A percentile compares a stretch with the other conserved stretches of the same genome.
Conservation (phyloP, 30 jellyfish, hydroid and myxozoan species). For the Hydractinia symbiolongicarpus region DNA sequence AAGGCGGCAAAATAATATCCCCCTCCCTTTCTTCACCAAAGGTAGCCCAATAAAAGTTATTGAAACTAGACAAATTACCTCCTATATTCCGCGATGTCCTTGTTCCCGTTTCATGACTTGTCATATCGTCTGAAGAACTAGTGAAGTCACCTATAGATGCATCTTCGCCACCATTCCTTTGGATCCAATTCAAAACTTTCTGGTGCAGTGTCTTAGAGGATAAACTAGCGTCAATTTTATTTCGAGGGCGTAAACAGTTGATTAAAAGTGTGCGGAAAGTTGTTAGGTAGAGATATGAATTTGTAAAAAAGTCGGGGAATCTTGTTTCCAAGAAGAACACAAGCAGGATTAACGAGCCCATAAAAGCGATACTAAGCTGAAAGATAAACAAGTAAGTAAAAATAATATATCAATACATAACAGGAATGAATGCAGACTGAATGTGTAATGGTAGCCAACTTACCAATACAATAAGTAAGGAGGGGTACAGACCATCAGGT, state of each 20-base stretch:
- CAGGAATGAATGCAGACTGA: too few species aligned
- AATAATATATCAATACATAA: not conserved
- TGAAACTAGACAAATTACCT: too few species aligned
- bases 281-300: too few species aligned
- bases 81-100: too few species aligned
- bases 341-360: not conserved
- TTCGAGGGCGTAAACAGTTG: not conserved
- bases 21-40: too few species aligned
- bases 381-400: not conserved
- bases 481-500: constrained; percentile 77
- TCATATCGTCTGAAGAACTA: too few species aligned
- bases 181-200: constrained; percentile 4
- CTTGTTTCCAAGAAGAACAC: not conserved
- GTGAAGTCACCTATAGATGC: not conserved
- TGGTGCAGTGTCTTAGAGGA: not conserved
- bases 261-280: too few species aligned
- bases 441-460: not conserved
- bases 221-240: not conserved
- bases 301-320: not conserved
- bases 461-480: constrained; percentile 69
- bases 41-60: too few species aligned
- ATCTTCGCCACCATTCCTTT: not conserved
- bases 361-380: not conserved
- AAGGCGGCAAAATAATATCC: too few species aligned
- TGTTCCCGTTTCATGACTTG: too few species aligned